A percentile compares a stretch with the other conserved stretches of the same genome.
These are phyloP conservation scores for Acrocyrtus sp. DNA, from an alignment of 2,888 invertebrate species.

Conservation along the genomic window DNA sequence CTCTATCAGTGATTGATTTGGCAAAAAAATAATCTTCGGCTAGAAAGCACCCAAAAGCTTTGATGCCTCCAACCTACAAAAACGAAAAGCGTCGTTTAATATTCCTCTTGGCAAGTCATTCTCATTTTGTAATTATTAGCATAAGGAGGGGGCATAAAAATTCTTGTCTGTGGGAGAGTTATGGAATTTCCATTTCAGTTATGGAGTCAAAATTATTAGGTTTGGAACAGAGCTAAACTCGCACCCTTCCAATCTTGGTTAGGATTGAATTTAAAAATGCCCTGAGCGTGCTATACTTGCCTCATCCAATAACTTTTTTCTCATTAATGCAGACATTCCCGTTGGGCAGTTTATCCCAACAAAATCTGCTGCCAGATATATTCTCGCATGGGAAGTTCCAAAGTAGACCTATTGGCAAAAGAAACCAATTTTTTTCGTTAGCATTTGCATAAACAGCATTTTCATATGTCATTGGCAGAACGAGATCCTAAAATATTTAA, in stretches of 20 bases:
- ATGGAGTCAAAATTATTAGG: no score
- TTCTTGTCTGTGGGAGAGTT: no score
- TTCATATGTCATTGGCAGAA: neutral
- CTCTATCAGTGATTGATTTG: constrained; percentile 84
- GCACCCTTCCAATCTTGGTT: neutral
- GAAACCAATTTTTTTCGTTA: constrained; percentile 1
- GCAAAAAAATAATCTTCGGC: constrained; percentile 99
- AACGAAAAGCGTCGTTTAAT: no score
- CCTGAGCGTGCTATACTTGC: constrained; percentile 64
- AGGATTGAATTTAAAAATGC: neutral
- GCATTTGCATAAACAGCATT: constrained; percentile 48
- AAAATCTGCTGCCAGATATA: constrained; percentile 93
- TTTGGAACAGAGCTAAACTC: no score
- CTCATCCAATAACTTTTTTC: constrained; percentile 89
- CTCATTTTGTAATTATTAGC: no score
- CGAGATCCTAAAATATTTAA: no score
- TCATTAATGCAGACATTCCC: constrained; percentile 96
- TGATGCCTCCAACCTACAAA: constrained; percentile 84
- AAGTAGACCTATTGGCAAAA: constrained; percentile 79
- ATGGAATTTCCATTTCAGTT: no score
- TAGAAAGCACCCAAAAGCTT: constrained; percentile 90
- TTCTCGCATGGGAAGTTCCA: constrained; percentile 95
- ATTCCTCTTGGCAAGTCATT: no score
- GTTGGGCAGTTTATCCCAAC: constrained; percentile 96
- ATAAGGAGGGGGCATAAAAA: no score